Percentiles rank a stretch among this genome's conserved stretches.
Evolutionary conservation across 2,888 invertebrate genomes (phyloP).

Genomic region (Rhopalosiphum nymphaeae): DNA sequence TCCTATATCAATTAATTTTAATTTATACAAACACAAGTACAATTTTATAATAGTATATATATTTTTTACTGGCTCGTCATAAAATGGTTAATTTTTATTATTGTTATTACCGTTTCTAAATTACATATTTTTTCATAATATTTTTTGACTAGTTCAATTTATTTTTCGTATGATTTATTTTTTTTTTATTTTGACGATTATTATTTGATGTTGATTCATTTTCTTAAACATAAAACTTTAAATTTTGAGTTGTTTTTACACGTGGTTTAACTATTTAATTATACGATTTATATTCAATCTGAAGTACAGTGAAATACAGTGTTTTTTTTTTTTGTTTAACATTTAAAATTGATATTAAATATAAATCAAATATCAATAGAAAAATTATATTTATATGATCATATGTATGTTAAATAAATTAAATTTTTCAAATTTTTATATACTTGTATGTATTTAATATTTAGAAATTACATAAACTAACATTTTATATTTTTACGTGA

Average conservation of each 20-base stretch:
- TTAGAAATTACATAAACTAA: neutral
- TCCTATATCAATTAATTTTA: neutral
- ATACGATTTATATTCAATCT: neutral
- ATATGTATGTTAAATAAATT: neutral
- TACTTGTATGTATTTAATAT: neutral
- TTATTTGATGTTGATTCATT: neutral
- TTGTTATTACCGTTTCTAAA: neutral
- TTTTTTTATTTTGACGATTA: neutral
- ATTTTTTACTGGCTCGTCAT: neutral
- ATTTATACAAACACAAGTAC: neutral
- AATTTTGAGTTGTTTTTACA: neutral
- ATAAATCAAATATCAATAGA: neutral
- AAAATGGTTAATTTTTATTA: neutral
- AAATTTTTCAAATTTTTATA: neutral
- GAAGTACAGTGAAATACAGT: neutral
- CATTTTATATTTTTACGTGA: neutral
- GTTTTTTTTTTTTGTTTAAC: neutral
- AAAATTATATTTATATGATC: neutral
- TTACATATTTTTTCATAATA: neutral
- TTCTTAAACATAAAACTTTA: constrained; percentile 17
- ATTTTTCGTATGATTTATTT: constrained; percentile 2
- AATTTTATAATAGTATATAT: neutral
- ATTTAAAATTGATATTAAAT: neutral
- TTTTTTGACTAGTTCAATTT: neutral
- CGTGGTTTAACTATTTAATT: neutral